Evolutionary conservation across 2,113 vertebrate species (phyloP).

Genomic region (Mesitornis unicolor): DNA sequence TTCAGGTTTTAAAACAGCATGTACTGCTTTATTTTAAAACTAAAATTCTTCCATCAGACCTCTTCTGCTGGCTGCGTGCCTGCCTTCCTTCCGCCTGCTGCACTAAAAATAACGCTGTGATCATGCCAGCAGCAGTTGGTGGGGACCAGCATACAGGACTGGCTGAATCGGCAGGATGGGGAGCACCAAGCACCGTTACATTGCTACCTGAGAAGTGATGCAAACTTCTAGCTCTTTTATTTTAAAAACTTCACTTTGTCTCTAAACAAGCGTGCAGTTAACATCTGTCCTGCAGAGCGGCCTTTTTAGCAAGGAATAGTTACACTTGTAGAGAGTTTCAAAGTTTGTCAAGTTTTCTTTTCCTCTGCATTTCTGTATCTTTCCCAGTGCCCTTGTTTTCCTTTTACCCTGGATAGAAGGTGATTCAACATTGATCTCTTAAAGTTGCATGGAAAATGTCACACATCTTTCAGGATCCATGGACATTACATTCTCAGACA

Average conservation of each 20-base stretch:
- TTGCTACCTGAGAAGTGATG: neutral
- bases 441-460: neutral
- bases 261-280: neutral
- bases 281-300: neutral
- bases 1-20: neutral
- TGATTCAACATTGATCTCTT: neutral
- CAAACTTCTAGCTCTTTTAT: neutral
- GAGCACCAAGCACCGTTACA: neutral
- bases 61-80: neutral
- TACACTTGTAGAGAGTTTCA: neutral
- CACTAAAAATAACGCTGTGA: neutral
- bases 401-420: neutral
- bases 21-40: neutral
- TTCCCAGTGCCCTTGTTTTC: neutral
- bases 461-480: neutral
- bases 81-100: neutral
- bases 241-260: neutral
- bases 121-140: neutral
- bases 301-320: neutral
- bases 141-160: neutral
- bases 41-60: neutral
- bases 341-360: neutral
- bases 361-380: neutral
- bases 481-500: neutral
- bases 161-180: neutral